Percentiles rank a stretch among this genome's conserved stretches.
Evolutionary conservation across 2,888 invertebrate genomes (phyloP).

Genomic region (Melanostoma scalare): DNA sequence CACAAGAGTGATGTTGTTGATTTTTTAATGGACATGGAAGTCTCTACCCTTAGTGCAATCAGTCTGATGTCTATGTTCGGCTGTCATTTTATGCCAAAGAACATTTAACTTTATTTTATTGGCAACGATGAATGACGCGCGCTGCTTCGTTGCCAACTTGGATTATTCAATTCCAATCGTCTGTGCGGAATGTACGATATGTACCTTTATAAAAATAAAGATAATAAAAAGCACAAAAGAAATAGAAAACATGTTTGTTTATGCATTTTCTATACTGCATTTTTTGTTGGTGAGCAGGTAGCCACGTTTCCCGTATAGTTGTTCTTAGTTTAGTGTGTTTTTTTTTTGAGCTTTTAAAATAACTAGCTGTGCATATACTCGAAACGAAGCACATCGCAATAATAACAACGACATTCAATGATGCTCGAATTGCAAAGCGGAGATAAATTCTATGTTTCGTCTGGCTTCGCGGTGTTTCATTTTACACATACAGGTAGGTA

Average conservation of each 20-base stretch:
- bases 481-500: conserved; percentile 21
- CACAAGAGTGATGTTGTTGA: conserved; percentile 37
- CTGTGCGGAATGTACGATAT: not conserved
- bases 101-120: conserved; percentile 69
- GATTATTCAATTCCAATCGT: conserved; percentile 55
- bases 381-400: conserved; percentile 58
- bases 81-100: conserved; percentile 30
- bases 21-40: conserved; percentile 53
- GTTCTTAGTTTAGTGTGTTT: too few species aligned
- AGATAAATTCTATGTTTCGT: conserved; percentile 45
- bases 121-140: conserved; percentile 54
- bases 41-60: too few species aligned
- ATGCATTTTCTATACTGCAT: conserved; percentile 40
- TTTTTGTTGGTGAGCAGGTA: conserved; percentile 16
- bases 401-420: conserved; percentile 61
- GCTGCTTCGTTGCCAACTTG: conserved; percentile 62
- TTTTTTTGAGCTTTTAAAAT: conserved; percentile 20
- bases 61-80: too few species aligned
- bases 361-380: not conserved
- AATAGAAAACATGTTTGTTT: conserved; percentile 47
- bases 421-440: conserved; percentile 53
- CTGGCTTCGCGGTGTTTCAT: conserved; percentile 18
- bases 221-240: conserved; percentile 39
- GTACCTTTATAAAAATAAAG: not conserved
- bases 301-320: too few species aligned